Conservation (phyloP, 2,888 invertebrate species). For the Mythimna vitellina region DNA sequence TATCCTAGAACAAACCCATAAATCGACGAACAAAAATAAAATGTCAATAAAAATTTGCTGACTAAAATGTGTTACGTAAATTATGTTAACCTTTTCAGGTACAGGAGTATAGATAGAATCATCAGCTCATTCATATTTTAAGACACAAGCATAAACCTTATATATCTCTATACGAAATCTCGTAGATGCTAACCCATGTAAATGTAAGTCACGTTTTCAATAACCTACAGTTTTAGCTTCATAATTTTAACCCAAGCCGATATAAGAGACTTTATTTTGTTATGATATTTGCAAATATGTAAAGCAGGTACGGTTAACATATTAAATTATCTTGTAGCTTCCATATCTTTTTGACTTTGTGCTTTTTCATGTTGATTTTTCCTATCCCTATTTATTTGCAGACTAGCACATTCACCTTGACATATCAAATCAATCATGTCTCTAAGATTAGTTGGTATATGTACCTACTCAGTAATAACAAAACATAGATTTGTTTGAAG, state of each 20-base stretch:
- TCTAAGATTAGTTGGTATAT: not conserved
- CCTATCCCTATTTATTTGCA: conserved; percentile 17
- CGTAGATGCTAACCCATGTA: conserved; percentile 84
- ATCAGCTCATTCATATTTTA: conserved; percentile 39
- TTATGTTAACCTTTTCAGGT: conserved; percentile 24
- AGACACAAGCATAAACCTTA: conserved; percentile 40
- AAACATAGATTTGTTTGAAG: not conserved
- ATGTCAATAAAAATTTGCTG: conserved; percentile 24
- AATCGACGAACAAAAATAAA: conserved; percentile 14
- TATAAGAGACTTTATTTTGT: conserved; percentile 89
- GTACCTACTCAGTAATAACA: not conserved
- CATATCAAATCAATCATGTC: not conserved
- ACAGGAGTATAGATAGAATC: conserved; percentile 17
- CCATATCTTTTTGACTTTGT: conserved; percentile 10
- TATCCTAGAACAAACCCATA: conserved; percentile 1
- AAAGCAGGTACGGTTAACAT: conserved; percentile 72
- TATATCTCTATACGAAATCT: conserved; percentile 78
- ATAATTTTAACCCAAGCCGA: conserved; percentile 89
- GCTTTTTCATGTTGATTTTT: conserved; percentile 25
- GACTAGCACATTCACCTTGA: not conserved
- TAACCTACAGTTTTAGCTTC: conserved; percentile 90
- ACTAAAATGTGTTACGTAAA: conserved; percentile 1
- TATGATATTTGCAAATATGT: conserved; percentile 81
- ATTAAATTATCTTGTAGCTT: conserved; percentile 59
- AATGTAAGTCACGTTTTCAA: conserved; percentile 91